Percentiles rank a stretch among this genome's conserved stretches.
Evolutionary conservation across 2,797 vertebrate genomes (phyloP).

Genomic region (Myoxocephalus aenaeus): DNA sequence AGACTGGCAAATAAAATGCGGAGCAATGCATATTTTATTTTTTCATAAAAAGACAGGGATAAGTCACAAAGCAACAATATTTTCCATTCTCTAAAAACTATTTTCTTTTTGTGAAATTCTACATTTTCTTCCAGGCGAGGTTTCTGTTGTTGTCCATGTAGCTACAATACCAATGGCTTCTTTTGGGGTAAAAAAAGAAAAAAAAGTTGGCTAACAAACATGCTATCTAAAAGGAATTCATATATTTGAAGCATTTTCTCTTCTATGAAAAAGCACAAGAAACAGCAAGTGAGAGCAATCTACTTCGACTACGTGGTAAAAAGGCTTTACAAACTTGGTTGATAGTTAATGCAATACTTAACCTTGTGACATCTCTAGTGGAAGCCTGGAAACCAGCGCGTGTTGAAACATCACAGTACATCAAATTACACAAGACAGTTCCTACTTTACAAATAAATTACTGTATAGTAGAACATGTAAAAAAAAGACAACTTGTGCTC

Average conservation of each 20-base stretch:
- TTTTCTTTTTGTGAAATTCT: constrained; percentile 65
- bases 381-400: constrained; percentile 67
- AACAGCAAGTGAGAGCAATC: constrained; percentile 67
- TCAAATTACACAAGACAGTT: constrained; percentile 73
- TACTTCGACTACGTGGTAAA: constrained; percentile 69
- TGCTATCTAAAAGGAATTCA: constrained; percentile 59
- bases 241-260: constrained; percentile 48
- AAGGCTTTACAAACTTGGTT: constrained; percentile 78
- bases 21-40: constrained; percentile 72
- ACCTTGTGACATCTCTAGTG: constrained; percentile 65
- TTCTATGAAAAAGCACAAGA: constrained; percentile 64
- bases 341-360: constrained; percentile 64
- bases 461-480: constrained; percentile 77
- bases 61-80: constrained; percentile 80
- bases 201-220: constrained; percentile 63
- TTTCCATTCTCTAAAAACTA: constrained; percentile 79
- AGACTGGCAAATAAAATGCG: constrained; percentile 46
- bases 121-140: constrained; percentile 57
- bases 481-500: constrained; percentile 65
- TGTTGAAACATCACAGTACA: constrained; percentile 76
- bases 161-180: constrained; percentile 71
- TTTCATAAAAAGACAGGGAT: constrained; percentile 79
- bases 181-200: constrained; percentile 30
- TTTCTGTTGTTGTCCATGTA: constrained; percentile 49
- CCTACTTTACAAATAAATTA: constrained; percentile 83